Conservation (phyloP, 2,113 vertebrate genomes). For the Myrmecobius fasciatus region DNA sequence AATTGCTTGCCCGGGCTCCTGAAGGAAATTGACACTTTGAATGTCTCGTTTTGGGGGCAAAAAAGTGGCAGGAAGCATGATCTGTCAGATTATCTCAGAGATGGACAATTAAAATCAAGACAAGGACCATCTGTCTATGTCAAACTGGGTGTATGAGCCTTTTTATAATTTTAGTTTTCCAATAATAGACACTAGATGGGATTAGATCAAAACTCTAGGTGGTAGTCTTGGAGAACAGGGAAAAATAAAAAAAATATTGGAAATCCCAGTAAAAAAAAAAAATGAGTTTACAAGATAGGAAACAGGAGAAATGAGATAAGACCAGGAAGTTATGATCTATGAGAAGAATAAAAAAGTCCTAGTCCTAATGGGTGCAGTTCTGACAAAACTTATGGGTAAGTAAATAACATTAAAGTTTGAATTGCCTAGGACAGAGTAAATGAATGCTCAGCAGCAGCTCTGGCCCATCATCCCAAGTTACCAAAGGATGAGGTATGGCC, state of each 20-base stretch:
- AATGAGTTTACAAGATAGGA: not conserved
- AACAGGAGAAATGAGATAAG: not conserved
- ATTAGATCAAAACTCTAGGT: not conserved
- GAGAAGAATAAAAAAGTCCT: not conserved
- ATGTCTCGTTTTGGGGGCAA: not conserved
- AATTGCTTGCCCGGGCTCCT: not conserved
- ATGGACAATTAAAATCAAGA: slow-evolving; percentile 41
- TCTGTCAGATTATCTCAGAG: not conserved
- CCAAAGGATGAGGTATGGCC: not conserved
- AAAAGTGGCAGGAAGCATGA: not conserved
- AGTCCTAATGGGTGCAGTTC: not conserved
- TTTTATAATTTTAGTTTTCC: not conserved
- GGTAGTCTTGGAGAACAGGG: not conserved
- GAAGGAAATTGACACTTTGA: slow-evolving; percentile 46
- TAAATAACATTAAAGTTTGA: not conserved
- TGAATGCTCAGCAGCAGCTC: not conserved
- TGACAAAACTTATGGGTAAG: not conserved
- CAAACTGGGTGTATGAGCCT: slow-evolving; percentile 6
- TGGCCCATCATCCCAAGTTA: not conserved
- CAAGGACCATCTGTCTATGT: not conserved
- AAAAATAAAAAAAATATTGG: not conserved
- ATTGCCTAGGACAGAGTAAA: not conserved
- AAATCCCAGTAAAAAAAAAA: not conserved
- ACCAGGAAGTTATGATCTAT: not conserved
- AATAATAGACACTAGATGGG: not conserved